Evolutionary conservation across 2,113 vertebrate species (phyloP), one percentile per base, ranked within the genome.

Genomic region (Circaetus gallicus): DNA sequence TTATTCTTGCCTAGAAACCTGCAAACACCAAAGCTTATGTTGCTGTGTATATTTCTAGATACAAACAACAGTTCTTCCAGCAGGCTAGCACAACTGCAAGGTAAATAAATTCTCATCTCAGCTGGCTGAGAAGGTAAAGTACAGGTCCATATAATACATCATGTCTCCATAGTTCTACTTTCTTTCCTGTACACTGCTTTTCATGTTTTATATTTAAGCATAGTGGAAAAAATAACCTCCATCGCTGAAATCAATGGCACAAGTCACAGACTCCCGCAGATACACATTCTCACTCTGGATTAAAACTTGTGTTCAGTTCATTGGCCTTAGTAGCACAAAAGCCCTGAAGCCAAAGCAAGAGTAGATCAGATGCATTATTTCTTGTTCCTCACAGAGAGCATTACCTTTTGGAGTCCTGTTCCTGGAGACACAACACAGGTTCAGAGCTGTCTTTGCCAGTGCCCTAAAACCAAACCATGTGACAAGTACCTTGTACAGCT

Each of bases 1-100:
- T 89, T 95, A 58, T 82, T 91, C 81, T 87, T 86, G 70, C 70
- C 62, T 61, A 87, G 73, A 95, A 96, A 87, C 89, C 50, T 50
- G 53, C 49, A 61, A 85, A 89, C 0, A 1, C 79, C 78, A 79
- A 76, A 85, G 42, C 18, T 91, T 82, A 21, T 65, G 58, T 73
- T 92, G 61, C 59, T 82, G 58, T 76, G 63, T 87, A 7, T 85
- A 89, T 91, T 91, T 91, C 86, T 72, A 70, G 50, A 56, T 56
- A 71, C 19, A 91, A 95, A 69, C 43, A 85, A 45, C 63, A 49
- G 40, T 10, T 61, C 80, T 79, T 92, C 26, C 65, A 89, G 45
- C 36, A 76, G 47, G 40, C 25, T 76, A 40, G 34, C 52, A 67
- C 31, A 91, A 82, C 31, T 3, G 2, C 61, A 89, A 89, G 53